phyloP scores from a whole-genome alignment of 2,888 invertebrate species.

The Sipunculus nudus region DNA sequence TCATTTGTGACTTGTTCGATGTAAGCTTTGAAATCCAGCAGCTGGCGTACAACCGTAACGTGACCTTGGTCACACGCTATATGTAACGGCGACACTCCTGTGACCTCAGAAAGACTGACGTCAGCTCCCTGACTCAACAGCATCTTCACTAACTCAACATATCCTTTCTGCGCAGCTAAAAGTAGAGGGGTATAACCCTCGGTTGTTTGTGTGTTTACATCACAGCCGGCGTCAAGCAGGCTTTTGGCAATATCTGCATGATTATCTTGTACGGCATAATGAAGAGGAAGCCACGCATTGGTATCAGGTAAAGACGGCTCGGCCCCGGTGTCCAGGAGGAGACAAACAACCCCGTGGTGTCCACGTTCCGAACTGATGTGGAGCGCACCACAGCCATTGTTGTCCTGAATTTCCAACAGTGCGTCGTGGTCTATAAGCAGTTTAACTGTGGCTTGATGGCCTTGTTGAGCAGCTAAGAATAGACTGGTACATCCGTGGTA shows the following conservation, averaged over 20 bases:
- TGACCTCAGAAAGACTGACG: conserved; percentile 27
- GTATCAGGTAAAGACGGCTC: conserved; percentile 26
- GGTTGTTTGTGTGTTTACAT: conserved; percentile 37
- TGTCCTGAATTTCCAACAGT: conserved; percentile 36
- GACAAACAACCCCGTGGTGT: conserved; percentile 16
- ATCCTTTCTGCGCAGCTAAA: conserved; percentile 32
- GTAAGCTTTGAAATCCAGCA: conserved; percentile 34
- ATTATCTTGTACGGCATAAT: conserved; percentile 37
- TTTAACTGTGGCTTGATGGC: conserved; percentile 24
- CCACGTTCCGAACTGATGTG: conserved; percentile 35
- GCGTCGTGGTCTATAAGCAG: conserved; percentile 25
- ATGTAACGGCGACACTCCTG: conserved; percentile 42
- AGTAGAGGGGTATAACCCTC: conserved; percentile 37
- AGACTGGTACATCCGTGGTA: conserved; percentile 41
- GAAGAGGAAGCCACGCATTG: conserved; percentile 39
- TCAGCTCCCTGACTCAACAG: conserved; percentile 12
- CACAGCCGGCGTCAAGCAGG: conserved; percentile 33
- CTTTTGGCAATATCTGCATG: conserved; percentile 3
- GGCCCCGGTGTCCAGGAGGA: conserved; percentile 22
- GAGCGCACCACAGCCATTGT: conserved; percentile 38
- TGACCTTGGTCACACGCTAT: conserved; percentile 39
- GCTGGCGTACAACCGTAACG: conserved; percentile 24
- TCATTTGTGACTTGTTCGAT: conserved; percentile 36
- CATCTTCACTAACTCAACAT: background rate
- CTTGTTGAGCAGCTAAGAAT: conserved; percentile 33